Evolutionary conservation across 2,888 invertebrate genomes (phyloP), one percentile per base, ranked within the genome.

Genomic region (Heliconius sara): DNA sequence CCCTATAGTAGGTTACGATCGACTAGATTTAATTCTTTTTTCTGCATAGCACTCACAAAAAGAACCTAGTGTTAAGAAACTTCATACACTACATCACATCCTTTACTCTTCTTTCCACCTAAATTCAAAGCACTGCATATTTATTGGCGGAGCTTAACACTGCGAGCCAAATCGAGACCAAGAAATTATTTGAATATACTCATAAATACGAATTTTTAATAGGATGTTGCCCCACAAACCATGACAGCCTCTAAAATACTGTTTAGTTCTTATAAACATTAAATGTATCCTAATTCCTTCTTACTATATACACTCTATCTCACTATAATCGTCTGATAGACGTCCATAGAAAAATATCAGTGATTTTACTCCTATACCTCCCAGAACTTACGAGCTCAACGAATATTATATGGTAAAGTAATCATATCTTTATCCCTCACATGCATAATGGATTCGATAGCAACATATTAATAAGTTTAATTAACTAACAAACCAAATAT

Each of bases 361-460:
- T 7, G 19, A 75, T 65, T 78, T 79, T 75, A 19, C 72, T 43
- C 57, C 60, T 60, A 75, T 74, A 68, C 63, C n/a, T 34, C 22
- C 3, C 30, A 74, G 76, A 76, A 81, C 47, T 70, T 66, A 68
- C 25, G 25, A 63, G 22, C 70, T 77, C 65, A 78, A 60, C 74
- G 75, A 82, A 80, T 81, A 65, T 80, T 80, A 27, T 78, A 76
- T 67, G 78, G 67, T 68, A 75, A 79, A 76, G 52, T 76, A 77
- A 81, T 76, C 76, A 65, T 81, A 81, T 72, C 34, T 79, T 79
- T 57, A 30, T 39, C 39, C 76, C 77, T 75, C 71, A 79, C 70
- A 79, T 70, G 77, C 71, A 73, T 85, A 83, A 72, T 83, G 83
- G 79, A 81, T 83, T 80, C 25, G 60, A 39, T 72, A 57, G 19